These are phyloP conservation scores for Asbolus verrucosus DNA, from an alignment of 1,140 invertebrate genomes.

Conservation along the genomic window DNA sequence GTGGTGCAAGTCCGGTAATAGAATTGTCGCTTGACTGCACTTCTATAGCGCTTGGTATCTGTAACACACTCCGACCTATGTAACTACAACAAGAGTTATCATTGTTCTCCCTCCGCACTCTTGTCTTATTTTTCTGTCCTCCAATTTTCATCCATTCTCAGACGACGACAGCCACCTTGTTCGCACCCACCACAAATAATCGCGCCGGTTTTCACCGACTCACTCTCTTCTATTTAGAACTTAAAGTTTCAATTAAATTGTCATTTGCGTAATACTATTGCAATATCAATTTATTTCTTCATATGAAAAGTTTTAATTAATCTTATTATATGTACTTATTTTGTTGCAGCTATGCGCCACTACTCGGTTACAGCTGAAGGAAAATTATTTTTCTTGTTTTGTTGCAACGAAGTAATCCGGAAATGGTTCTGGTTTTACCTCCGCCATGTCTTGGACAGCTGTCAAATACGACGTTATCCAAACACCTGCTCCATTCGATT, in stretches of 20 bases:
- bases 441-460: background rate
- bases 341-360: no score
- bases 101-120: background rate
- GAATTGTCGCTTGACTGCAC: conserved; percentile 25
- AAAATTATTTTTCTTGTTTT: background rate
- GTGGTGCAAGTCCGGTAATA: conserved; percentile 26
- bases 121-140: conserved; percentile 1
- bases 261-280: no score
- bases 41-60: conserved; percentile 11
- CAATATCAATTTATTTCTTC: no score
- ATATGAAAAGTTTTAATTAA: no score
- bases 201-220: no score
- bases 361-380: no score
- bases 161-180: background rate
- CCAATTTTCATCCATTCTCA: background rate
- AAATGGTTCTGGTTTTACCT: no score
- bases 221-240: no score
- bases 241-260: background rate
- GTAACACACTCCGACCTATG: conserved; percentile 14
- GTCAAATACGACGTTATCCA: no score
- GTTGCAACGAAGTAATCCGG: background rate
- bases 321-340: no score
- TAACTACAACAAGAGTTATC: conserved; percentile 13
- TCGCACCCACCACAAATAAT: background rate
- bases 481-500: conserved; percentile 1